Percentiles rank a stretch among this genome's conserved stretches.
These are phyloP conservation scores for Danaus melanippus DNA, from an alignment of 1,140 invertebrate species.

Conservation along the genomic window DNA sequence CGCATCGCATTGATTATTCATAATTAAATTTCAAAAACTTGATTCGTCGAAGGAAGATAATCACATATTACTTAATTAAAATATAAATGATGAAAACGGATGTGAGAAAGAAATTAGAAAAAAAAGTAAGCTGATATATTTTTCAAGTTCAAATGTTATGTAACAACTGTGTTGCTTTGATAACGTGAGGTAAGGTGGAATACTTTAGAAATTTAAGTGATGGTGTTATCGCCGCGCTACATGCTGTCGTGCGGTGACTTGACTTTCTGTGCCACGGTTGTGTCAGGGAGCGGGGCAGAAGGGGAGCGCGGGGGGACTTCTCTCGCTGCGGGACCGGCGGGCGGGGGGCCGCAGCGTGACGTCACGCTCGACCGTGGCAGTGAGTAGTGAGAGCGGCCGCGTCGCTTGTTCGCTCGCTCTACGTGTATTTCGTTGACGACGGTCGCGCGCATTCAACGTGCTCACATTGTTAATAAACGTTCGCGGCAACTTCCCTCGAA, in stretches of 20 bases:
- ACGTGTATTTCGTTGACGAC: conserved; percentile 61
- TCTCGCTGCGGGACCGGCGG: conserved; percentile 27
- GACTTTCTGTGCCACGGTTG: conserved; percentile 60
- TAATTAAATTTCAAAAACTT: too few species aligned
- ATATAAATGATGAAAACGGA: too few species aligned
- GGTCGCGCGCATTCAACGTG: conserved; percentile 63
- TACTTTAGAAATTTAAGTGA: conserved; percentile 51
- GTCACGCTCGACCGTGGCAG: conserved; percentile 69
- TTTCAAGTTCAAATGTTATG: conserved; percentile 49
- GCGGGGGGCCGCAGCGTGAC: conserved; percentile 45
- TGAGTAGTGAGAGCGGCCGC: conserved; percentile 66
- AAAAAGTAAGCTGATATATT: conserved; percentile 13
- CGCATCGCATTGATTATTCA: too few species aligned
- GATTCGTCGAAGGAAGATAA: too few species aligned
- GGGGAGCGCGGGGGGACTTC: conserved; percentile 22
- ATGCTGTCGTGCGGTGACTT: conserved; percentile 53
- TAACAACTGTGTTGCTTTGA: conserved; percentile 52
- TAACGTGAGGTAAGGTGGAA: conserved; percentile 36
- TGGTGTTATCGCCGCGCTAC: conserved; percentile 61
- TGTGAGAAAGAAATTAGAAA: too few species aligned
- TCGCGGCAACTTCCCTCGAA: conserved; percentile 42
- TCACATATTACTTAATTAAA: too few species aligned
- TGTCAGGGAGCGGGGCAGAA: conserved; percentile 23
- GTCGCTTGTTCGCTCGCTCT: conserved; percentile 60
- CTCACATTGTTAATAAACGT: conserved; percentile 39